These are phyloP conservation scores for Antheraea assamensis DNA, from an alignment of 2,888 invertebrate species.

Conservation along the genomic window DNA sequence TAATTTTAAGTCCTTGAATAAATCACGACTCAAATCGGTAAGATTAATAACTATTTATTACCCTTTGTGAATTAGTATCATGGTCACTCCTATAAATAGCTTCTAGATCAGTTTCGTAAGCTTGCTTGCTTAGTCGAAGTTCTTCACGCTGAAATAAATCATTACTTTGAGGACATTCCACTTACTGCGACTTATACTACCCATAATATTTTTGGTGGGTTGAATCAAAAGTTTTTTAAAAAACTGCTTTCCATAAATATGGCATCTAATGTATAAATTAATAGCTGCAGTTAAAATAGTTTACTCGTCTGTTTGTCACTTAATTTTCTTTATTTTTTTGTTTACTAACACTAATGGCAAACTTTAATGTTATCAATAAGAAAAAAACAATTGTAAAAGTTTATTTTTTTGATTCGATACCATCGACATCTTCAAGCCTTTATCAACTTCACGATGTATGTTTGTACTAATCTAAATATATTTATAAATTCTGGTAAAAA, in stretches of 20 bases:
- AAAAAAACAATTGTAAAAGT: too few relatives aligned
- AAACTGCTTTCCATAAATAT: neutral
- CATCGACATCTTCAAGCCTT: too few relatives aligned
- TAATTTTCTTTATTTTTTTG: too few relatives aligned
- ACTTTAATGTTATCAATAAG: too few relatives aligned
- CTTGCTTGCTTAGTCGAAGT: conserved; percentile 54
- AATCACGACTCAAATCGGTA: neutral
- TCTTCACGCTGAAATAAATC: conserved; percentile 59
- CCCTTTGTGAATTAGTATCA: conserved; percentile 83
- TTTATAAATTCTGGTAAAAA: too few relatives aligned
- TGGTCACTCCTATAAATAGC: conserved; percentile 82
- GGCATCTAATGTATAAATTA: too few relatives aligned
- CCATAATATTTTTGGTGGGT: neutral
- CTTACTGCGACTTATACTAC: neutral
- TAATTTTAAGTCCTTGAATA: neutral
- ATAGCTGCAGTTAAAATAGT: too few relatives aligned
- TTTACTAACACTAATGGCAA: too few relatives aligned
- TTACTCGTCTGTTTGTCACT: too few relatives aligned
- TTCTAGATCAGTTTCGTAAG: conserved; percentile 79
- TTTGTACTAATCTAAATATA: too few relatives aligned
- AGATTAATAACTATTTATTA: conserved; percentile 37
- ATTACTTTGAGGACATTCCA: neutral
- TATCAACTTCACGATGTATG: too few relatives aligned
- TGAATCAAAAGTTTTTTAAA: neutral
- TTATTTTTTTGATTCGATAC: too few relatives aligned